These are phyloP conservation scores for Catonia carolina DNA, from an alignment of 2,888 invertebrate species.

Conservation along the genomic window DNA sequence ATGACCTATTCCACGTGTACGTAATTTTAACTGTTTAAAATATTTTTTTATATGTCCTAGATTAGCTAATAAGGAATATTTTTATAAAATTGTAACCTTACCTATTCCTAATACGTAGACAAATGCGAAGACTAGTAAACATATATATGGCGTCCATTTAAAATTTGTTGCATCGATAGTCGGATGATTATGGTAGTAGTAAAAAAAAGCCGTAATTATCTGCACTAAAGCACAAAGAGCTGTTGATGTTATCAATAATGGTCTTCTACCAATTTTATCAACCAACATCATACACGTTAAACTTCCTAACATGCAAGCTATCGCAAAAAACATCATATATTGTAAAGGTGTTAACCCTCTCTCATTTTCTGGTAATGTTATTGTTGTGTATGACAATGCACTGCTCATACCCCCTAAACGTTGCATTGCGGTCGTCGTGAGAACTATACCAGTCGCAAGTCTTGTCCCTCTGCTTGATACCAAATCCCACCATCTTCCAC, in stretches of 20 bases:
- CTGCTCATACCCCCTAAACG: constrained; percentile 60
- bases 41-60: too few relatives aligned
- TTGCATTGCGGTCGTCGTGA: constrained; percentile 29
- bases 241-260: constrained; percentile 28
- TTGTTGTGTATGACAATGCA: constrained; percentile 54
- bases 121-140: constrained; percentile 52
- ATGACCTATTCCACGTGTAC: too few relatives aligned
- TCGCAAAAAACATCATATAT: constrained; percentile 32
- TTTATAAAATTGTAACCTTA: too few relatives aligned
- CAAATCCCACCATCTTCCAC: constrained; percentile 38
- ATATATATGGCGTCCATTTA: constrained; percentile 47
- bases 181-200: constrained; percentile 18
- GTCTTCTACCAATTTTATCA: constrained; percentile 30
- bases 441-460: constrained; percentile 29
- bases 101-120: constrained; percentile 51
- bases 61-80: too few relatives aligned
- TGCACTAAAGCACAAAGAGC: constrained; percentile 25
- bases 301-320: constrained; percentile 27
- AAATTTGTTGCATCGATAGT: constrained; percentile 38
- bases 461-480: constrained; percentile 27
- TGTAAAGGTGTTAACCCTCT: constrained; percentile 29
- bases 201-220: constrained; percentile 26
- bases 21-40: too few relatives aligned
- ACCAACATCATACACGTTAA: constrained; percentile 28
- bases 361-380: constrained; percentile 50